Percentiles rank a stretch among this genome's conserved stretches.
Conservation (phyloP, 2,888 invertebrate genomes). For the Synergus gifuensis region DNA sequence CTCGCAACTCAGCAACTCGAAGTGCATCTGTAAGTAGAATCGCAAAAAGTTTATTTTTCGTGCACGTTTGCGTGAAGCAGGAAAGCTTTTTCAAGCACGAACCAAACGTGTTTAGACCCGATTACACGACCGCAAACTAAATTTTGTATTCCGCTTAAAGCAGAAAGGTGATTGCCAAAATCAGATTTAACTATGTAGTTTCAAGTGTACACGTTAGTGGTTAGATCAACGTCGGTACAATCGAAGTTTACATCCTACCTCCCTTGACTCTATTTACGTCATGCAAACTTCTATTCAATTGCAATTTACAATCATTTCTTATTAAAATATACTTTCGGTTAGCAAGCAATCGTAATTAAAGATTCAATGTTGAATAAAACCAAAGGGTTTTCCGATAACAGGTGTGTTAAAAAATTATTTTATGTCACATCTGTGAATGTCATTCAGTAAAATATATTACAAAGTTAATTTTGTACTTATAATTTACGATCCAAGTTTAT, state of each 20-base stretch:
- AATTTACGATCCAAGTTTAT: conserved; percentile 36
- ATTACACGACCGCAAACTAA: neutral
- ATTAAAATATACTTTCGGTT: too few relatives aligned
- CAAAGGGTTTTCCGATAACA: neutral
- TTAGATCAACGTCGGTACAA: neutral
- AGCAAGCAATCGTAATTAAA: too few relatives aligned
- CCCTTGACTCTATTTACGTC: neutral
- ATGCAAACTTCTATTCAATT: neutral
- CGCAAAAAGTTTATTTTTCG: conserved; percentile 27
- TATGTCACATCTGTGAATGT: neutral
- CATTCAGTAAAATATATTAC: conserved; percentile 16
- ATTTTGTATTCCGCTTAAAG: conserved; percentile 14
- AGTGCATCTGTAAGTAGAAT: neutral
- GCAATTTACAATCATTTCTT: neutral
- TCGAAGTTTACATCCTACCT: neutral
- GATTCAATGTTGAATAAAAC: too few relatives aligned
- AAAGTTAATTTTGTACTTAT: conserved; percentile 23
- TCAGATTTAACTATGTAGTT: neutral
- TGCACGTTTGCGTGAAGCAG: conserved; percentile 25
- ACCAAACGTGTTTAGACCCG: conserved; percentile 31
- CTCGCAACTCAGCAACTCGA: conserved; percentile 8
- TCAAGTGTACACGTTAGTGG: neutral
- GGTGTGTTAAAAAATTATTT: neutral
- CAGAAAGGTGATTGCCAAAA: conserved; percentile 16
- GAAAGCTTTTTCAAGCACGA: neutral